Conservation (phyloP, 2,888 invertebrate species). For the Torymus auratus region DNA sequence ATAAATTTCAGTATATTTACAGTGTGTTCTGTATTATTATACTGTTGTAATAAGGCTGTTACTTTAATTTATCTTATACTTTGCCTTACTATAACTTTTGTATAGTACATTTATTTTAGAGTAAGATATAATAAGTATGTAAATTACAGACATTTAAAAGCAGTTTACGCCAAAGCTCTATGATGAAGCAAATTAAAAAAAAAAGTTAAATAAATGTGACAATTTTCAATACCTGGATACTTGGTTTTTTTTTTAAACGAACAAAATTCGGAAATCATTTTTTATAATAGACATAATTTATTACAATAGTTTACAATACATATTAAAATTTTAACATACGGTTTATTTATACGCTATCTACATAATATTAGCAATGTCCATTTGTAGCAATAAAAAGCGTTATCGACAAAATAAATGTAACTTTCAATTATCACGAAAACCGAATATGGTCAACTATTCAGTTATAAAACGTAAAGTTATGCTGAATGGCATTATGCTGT, state of each 20-base stretch:
- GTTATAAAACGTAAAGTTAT: slow-evolving; percentile 41
- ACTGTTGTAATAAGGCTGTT: slow-evolving; percentile 40
- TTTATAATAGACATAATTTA: slow-evolving; percentile 52
- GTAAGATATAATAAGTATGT: slow-evolving; percentile 28
- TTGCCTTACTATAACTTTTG: slow-evolving; percentile 42
- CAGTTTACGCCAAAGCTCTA: slow-evolving; percentile 38
- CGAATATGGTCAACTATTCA: slow-evolving; percentile 40
- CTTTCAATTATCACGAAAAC: slow-evolving; percentile 49
- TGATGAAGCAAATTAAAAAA: slow-evolving; percentile 34
- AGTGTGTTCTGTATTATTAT: slow-evolving; percentile 48
- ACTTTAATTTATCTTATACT: slow-evolving; percentile 37
- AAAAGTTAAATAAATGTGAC: slow-evolving; percentile 44
- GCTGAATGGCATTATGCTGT: slow-evolving; percentile 17
- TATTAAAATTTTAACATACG: slow-evolving; percentile 51
- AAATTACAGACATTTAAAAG: slow-evolving; percentile 33
- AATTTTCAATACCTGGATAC: slow-evolving; percentile 29
- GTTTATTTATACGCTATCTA: slow-evolving; percentile 48
- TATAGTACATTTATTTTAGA: slow-evolving; percentile 33
- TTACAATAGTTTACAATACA: slow-evolving; percentile 49
- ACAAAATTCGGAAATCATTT: slow-evolving; percentile 13
- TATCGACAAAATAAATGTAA: slow-evolving; percentile 35
- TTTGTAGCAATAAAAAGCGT: slow-evolving; percentile 38
- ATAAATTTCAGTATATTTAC: slow-evolving; percentile 35
- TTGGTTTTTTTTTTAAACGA: slow-evolving; percentile 13
- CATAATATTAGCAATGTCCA: slow-evolving; percentile 43